Base-by-base conservation (phyloP, 2,797 vertebrate species). In the Chaetophractus vellerosus region DNA sequence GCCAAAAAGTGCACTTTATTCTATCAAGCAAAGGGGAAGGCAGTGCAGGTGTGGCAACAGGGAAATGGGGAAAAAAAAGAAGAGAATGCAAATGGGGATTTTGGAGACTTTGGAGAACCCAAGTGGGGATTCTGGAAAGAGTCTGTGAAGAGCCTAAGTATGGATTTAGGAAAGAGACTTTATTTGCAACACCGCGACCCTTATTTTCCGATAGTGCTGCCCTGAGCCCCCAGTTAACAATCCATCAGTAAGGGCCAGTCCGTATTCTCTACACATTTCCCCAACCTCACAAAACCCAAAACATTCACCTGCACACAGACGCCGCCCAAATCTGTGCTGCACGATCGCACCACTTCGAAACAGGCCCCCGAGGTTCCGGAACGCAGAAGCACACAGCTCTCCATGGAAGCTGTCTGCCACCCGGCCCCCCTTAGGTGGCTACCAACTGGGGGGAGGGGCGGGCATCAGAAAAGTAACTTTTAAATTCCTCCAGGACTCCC, bases 271-370 rank as follows among this genome's bases (percentile, higher is more conserved):
- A 6, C 16, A 2, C 78, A 23, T 1, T 4, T 6, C n/a, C 75
- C 26, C 64, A 0, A 7, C 59, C 26, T 63, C 50, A 26, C 36
- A 9, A 80, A 75, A 9, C 61, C 61, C 24, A 6, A 21, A 52
- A 12, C 5, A 7, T 18, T 9, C 64, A 12, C 84, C 68, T 28
- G 28, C 48, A 15, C 36, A 4, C 0, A 8, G 59, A 2, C 3
- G 0, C 12, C 0, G 31, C 88, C 88, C 88, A 57, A 16, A 24
- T 0, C 50, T 1, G 28, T 0, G 26, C 0, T 1, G 5, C 33
- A 1, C 11, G 0, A 7, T 2, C 5, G 12, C 50, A 1, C 12
- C 28, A 0, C 81, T 33, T 55, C 45, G 2, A 14, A 69, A 24
- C 15, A 0, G 57, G 68, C 36, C 7, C 59, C 10, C 1, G 0